Conservation (phyloP, 2,888 invertebrate genomes). For the Apodemia duryi region DNA sequence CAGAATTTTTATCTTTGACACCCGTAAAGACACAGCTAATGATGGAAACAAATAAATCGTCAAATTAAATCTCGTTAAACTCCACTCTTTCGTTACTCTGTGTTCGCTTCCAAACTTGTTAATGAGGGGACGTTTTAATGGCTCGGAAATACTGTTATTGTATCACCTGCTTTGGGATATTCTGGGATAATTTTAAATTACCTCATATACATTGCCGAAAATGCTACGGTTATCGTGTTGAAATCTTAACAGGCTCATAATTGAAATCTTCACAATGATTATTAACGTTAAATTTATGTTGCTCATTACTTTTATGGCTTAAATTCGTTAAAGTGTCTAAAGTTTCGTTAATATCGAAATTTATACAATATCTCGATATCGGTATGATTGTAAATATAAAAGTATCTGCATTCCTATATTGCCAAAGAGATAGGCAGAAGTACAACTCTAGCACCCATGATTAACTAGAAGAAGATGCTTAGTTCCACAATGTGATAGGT, state of each 20-base stretch:
- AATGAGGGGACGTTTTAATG: constrained; percentile 14
- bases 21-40: constrained; percentile 30
- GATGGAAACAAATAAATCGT: constrained; percentile 57
- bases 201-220: constrained; percentile 15
- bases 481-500: too few species aligned
- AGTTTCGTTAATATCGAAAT: not conserved
- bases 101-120: constrained; percentile 13
- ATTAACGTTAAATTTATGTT: constrained; percentile 5
- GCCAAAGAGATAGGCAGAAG: too few species aligned
- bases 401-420: too few species aligned
- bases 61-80: constrained; percentile 57
- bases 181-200: constrained; percentile 18
- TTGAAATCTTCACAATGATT: constrained; percentile 8
- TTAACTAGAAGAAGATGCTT: too few species aligned
- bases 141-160: constrained; percentile 42
- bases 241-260: constrained; percentile 9
- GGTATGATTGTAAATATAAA: too few species aligned
- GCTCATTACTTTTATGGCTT: not conserved
- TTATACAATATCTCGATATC: not conserved
- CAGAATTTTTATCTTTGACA: not conserved
- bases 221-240: constrained; percentile 6
- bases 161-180: constrained; percentile 31
- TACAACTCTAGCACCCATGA: too few species aligned
- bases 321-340: not conserved
- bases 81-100: constrained; percentile 30